phyloP scores from a whole-genome alignment of 2,888 invertebrate genomes.

The Scelioninae gen. 1 region DNA sequence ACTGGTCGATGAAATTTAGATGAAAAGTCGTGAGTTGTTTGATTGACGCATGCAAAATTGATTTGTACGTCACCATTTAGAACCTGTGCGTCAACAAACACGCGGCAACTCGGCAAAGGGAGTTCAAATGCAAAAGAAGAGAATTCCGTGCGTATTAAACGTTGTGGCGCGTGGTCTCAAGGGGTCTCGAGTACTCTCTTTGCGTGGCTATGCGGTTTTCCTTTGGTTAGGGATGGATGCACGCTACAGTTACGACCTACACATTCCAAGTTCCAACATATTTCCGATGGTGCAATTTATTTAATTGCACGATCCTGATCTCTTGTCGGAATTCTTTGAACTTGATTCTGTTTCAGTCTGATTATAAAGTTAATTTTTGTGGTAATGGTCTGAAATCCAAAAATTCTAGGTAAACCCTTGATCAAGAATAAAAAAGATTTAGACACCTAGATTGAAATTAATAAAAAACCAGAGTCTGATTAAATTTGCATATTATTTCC shows the following conservation, averaged over 20 bases:
- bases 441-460: neutral
- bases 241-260: slow-evolving; percentile 16
- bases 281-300: slow-evolving; percentile 52
- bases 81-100: slow-evolving; percentile 14
- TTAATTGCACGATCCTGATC: slow-evolving; percentile 64
- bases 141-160: slow-evolving; percentile 73
- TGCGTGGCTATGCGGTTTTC: slow-evolving; percentile 67
- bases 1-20: neutral
- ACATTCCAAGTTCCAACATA: slow-evolving; percentile 51
- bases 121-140: slow-evolving; percentile 26
- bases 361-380: neutral
- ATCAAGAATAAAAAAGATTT: too few relatives aligned
- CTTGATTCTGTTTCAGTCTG: neutral
- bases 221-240: slow-evolving; percentile 33
- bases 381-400: too few relatives aligned
- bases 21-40: slow-evolving; percentile 8
- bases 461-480: neutral
- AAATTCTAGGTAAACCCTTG: too few relatives aligned
- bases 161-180: slow-evolving; percentile 73
- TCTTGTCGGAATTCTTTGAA: slow-evolving; percentile 18
- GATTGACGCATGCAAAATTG: slow-evolving; percentile 20
- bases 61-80: slow-evolving; percentile 18
- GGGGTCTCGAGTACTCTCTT: slow-evolving; percentile 77
- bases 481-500: neutral
- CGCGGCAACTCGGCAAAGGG: slow-evolving; percentile 4